Base-by-base conservation (phyloP, 1,140 invertebrate species). In the Listronotus oregonensis region DNA sequence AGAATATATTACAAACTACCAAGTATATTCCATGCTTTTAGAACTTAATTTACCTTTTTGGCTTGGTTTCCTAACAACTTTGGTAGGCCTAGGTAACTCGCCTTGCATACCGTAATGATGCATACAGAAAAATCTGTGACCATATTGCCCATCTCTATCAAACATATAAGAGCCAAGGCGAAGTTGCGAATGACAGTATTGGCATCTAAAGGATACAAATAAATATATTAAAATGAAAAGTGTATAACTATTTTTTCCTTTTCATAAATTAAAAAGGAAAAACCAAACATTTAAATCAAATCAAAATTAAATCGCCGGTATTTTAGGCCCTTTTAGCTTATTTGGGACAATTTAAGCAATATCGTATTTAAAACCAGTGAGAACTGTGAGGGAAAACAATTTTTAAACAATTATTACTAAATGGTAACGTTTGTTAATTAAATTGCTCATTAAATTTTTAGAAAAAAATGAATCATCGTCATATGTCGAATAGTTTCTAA, bases 91-190 rank as follows among this genome's bases (percentile, higher is more conserved):
- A 9, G 67, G 67, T 3, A 72, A 39, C 79, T 82, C 58, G 73
- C 84, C 85, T 37, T 84, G 79, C 74, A 89, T 77, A 50, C 88
- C 87, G 76, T 87, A 91, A 77, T 95, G 92, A 73, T 92, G 90
- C 18, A 87, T 85, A 75, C 92, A 95, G 77, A 91, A 93, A 77
- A 95, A 93, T 55, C 87, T 83, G 18, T 86, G 83, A 12, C 87
- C 88, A 72, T 86, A 85, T 32, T 87, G 86, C 58, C 87, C 86
- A 58, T 91, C 89, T 15, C 89, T 83, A 79, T 92, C 90, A 75
- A 90, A 92, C 34, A 85, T 85, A 69, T 91, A 91, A 70, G 89
- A 86, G 81, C 89, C 88, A 66, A 91, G 82, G 65, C 90, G 82
- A 27, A 92, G 81, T 15, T 84, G 84, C 51, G 84, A 86, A 62